Evolutionary conservation across 2,797 vertebrate genomes (phyloP).

Genomic region (Phrynocephalus forsythii): DNA sequence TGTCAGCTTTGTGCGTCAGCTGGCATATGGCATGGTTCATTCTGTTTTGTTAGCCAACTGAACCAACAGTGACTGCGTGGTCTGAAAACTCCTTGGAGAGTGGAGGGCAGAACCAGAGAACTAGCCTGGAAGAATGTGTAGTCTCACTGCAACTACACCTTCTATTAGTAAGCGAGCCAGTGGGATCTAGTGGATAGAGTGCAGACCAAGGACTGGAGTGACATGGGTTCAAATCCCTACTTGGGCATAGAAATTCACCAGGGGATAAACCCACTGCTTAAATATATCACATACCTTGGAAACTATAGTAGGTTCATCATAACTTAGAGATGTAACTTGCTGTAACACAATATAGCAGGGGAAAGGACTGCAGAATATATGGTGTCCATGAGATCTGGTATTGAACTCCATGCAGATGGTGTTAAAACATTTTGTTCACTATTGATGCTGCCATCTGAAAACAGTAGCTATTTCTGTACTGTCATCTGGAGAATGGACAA

Average conservation of each 20-base stretch:
- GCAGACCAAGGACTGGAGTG: no score
- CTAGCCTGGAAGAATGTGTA: not conserved
- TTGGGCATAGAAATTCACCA: no score
- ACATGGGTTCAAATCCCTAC: no score
- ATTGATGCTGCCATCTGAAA: not conserved
- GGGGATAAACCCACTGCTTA: no score
- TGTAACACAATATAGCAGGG: not conserved
- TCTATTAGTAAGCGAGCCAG: not conserved
- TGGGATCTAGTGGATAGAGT: not conserved
- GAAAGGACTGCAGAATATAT: not conserved
- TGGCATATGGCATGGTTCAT: not conserved
- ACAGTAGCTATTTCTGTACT: not conserved
- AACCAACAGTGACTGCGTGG: not conserved
- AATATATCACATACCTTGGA: no score
- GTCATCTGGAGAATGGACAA: no score
- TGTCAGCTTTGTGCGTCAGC: not conserved
- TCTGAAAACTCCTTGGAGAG: not conserved
- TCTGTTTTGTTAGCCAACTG: not conserved
- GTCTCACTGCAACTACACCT: constrained; percentile 30
- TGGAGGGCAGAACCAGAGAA: not conserved
- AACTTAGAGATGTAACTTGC: no score
- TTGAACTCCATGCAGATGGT: not conserved
- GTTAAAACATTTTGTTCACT: not conserved
- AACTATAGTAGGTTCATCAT: no score
- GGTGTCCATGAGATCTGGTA: not conserved